Percentiles rank a stretch among this genome's conserved stretches.
These are phyloP conservation scores for Caenorhabditis briggsae DNA, from an alignment of 1,140 invertebrate genomes.

Conservation along the genomic window DNA sequence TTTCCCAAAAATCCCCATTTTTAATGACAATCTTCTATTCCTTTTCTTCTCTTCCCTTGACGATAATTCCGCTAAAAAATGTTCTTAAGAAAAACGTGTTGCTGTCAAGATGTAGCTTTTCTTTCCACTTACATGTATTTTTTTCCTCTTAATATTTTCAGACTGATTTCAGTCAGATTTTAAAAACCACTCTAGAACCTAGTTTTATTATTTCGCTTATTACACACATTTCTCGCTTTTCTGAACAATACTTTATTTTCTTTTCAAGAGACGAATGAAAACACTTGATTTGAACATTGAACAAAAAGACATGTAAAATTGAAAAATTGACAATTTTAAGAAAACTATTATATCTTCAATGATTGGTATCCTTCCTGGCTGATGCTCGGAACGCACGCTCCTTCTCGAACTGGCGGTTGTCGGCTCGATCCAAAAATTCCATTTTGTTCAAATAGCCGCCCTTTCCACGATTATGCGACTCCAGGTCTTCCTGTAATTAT, in stretches of 20 bases:
- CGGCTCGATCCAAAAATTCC: slow-evolving; percentile 64
- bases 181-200: neutral
- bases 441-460: slow-evolving; percentile 65
- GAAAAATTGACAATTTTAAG: too few relatives aligned
- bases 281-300: neutral
- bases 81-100: slow-evolving; percentile 50
- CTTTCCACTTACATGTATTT: neutral
- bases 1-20: neutral
- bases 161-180: neutral
- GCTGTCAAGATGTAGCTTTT: neutral
- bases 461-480: slow-evolving; percentile 66
- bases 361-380: slow-evolving; percentile 6
- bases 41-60: neutral
- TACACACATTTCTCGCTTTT: too few relatives aligned
- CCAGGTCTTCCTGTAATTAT: slow-evolving; percentile 66
- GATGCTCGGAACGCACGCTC: slow-evolving; percentile 38
- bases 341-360: neutral
- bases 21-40: neutral
- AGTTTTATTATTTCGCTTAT: neutral
- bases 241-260: neutral
- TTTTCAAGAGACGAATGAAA: neutral
- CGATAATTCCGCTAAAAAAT: slow-evolving; percentile 30
- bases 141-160: neutral
- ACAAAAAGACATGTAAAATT: neutral
- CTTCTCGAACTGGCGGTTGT: slow-evolving; percentile 64